Evolutionary conservation across 2,888 invertebrate genomes (phyloP), one percentile per base, ranked within the genome.

Genomic region (Torymus aiolomorphi): DNA sequence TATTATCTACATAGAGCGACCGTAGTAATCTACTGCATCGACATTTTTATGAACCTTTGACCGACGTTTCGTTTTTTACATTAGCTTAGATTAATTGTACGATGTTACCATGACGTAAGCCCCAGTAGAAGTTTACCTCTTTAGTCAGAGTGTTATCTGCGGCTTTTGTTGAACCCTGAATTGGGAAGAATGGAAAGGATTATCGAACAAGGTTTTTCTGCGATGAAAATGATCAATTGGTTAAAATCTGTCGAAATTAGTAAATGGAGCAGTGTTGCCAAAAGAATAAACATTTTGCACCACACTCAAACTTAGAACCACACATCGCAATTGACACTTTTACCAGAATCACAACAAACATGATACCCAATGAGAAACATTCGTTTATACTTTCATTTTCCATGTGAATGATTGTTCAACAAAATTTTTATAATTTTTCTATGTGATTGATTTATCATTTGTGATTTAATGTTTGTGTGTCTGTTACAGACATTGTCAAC

Each of bases 231-330:
- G 61, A 51, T 52, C n/a, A 10, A 69, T 51, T 4, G 2, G n/a
- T 49, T 52, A 72, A 49, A 5, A 24, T 62, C 5, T 31, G 2
- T 18, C 52, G 16, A 24, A 74, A 57, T 14, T 51, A 56, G 16
- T 42, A 56, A 59, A 63, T 42, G 16, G 18, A 76, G 62, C 81
- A 82, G 81, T 82, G 81, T 82, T 82, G 81, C 81, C 81, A 82
- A 82, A 79, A n/a, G 61, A 42, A 42, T 42, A 69, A 62, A 75
- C 74, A 77, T 67, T 71, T 18, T 24, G 63, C 73, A 78, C 56
- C 24, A 78, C 57, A 78, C 69, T 56, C 42, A 20, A 67, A 42
- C 42, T 42, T 42, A 42, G 42, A 42, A 16, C 54, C 63, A 81
- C 59, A 76, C 71, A 76, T 75, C 31, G 78, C 67, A 70, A 78